Conservation (phyloP, 2,113 vertebrate species). For the Anolis carolinensis region DNA sequence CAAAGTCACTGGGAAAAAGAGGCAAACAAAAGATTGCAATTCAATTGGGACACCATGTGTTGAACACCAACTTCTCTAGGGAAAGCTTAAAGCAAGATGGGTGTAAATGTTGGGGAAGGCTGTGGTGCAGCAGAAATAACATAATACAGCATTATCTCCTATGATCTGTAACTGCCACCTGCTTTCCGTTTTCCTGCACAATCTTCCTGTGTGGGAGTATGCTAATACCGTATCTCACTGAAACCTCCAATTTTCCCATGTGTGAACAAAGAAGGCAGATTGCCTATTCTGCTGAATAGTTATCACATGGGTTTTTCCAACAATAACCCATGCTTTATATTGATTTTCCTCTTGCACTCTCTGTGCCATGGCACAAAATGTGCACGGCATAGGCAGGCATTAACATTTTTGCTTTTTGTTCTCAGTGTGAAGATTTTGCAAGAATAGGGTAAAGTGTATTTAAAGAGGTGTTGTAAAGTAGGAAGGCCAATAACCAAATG, state of each 20-base stretch:
- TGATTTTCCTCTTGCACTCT: not conserved
- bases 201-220: not conserved
- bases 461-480: not conserved
- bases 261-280: not conserved
- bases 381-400: no score
- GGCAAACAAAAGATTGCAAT: not conserved
- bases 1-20: not conserved
- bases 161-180: conserved; percentile 25
- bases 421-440: not conserved
- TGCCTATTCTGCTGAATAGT: not conserved
- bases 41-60: not conserved
- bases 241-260: not conserved
- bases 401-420: not conserved
- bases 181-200: conserved; percentile 25
- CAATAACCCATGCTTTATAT: not conserved
- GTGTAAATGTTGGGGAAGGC: not conserved
- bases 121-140: not conserved
- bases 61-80: not conserved
- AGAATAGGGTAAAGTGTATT: not conserved
- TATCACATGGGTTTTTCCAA: not conserved
- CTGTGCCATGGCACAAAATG: accelerated
- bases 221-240: not conserved
- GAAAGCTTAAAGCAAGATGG: not conserved
- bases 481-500: no score
- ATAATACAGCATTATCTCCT: conserved; percentile 43